phyloP scores from a whole-genome alignment of 2,888 invertebrate genomes.

The Drosophila prolongata region DNA sequence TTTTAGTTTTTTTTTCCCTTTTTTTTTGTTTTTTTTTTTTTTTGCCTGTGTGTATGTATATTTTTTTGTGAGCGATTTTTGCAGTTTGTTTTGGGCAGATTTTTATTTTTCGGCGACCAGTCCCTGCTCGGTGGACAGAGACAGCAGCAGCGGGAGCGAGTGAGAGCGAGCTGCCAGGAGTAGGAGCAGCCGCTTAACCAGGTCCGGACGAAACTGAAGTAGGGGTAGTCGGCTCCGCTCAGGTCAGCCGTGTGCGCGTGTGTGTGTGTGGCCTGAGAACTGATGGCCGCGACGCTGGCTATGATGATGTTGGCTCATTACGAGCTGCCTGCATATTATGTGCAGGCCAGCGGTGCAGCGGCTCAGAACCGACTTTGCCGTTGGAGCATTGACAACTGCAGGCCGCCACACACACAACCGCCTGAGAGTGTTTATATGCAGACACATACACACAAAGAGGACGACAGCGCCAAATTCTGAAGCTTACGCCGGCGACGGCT shows the following conservation, averaged over 20 bases:
- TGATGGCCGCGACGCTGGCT: conserved; percentile 33
- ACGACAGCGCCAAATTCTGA: conserved; percentile 34
- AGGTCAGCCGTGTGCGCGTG: conserved; percentile 6
- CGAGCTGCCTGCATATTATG: conserved; percentile 72
- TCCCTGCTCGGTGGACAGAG: conserved; percentile 47
- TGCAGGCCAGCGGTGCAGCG: conserved; percentile 66
- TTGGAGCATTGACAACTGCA: conserved; percentile 67
- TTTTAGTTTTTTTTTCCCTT: conserved; percentile 33
- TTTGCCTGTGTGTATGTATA: conserved; percentile 13
- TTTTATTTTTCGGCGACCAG: conserved; percentile 76
- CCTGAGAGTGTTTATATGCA: not conserved
- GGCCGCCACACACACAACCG: conserved; percentile 37
- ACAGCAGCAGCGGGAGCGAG: conserved; percentile 10
- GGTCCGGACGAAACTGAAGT: conserved; percentile 31
- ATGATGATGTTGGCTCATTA: conserved; percentile 60
- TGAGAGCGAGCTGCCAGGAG: conserved; percentile 10
- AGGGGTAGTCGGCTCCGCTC: conserved; percentile 23
- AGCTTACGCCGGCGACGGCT: conserved; percentile 36
- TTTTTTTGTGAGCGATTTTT: conserved; percentile 56
- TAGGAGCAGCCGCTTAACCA: conserved; percentile 61
- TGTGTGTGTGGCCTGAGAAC: conserved; percentile 25
- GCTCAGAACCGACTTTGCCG: conserved; percentile 72
- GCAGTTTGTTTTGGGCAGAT: conserved; percentile 75
- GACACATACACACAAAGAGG: conserved; percentile 24
- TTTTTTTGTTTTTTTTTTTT: conserved; percentile 30